phyloP scores from a whole-genome alignment of 1,140 invertebrate genomes.

The Apis dorsata region DNA sequence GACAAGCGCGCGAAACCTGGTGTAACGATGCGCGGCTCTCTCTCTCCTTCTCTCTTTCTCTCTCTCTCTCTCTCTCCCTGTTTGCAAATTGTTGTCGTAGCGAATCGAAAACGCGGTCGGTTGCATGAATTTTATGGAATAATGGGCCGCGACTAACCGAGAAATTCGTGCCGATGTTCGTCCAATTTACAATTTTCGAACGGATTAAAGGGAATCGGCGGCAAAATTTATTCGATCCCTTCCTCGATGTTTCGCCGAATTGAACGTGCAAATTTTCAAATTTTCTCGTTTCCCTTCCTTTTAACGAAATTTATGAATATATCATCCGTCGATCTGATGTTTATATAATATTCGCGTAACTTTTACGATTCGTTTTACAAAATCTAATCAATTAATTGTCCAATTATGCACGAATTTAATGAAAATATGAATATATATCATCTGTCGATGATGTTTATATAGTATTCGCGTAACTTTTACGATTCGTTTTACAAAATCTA shows the following conservation, averaged over 20 bases:
- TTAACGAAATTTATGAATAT: no score
- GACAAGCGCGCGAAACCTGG: neutral
- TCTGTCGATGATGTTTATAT: no score
- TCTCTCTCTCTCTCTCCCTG: neutral
- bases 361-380: no score
- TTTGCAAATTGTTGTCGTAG: slow-evolving; percentile 15
- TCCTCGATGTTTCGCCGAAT: neutral
- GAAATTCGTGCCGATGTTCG: slow-evolving; percentile 7
- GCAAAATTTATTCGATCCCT: neutral
- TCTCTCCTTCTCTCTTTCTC: neutral
- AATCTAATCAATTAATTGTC: no score
- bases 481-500: no score
- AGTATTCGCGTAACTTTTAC: no score
- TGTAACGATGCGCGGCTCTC: neutral
- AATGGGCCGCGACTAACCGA: slow-evolving; percentile 26
- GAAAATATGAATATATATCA: no score
- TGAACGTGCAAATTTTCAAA: no score
- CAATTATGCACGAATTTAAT: no score
- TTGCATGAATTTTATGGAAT: slow-evolving; percentile 28
- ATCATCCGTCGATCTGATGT: no score
- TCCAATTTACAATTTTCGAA: neutral
- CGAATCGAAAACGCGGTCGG: slow-evolving; percentile 4
- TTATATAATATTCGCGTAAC: no score
- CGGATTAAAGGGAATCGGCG: slow-evolving; percentile 29
- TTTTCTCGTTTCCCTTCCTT: no score